phyloP scores from a whole-genome alignment of 2,888 invertebrate species.

The Mesorhabditis spiculigera region DNA sequence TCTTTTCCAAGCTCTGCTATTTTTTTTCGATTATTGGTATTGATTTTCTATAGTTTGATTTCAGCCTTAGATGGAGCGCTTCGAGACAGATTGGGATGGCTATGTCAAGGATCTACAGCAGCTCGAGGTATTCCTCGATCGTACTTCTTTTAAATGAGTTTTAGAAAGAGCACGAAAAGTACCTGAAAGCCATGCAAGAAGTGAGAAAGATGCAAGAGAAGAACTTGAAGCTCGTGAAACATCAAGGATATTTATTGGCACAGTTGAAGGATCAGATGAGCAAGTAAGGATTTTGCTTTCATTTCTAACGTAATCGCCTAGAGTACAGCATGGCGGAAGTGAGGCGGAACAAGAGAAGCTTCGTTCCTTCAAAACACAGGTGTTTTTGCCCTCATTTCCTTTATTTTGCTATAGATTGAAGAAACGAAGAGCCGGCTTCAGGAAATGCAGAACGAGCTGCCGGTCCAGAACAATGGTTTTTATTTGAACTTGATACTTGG shows the following conservation, averaged over 20 bases:
- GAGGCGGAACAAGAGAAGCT: constrained; percentile 10
- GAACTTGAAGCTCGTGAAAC: constrained; percentile 82
- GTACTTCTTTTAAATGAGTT: constrained; percentile 11
- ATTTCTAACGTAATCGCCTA: neutral
- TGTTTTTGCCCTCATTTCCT: too few relatives aligned
- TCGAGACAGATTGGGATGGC: too few relatives aligned
- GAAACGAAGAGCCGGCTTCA: constrained; percentile 13
- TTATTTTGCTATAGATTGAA: too few relatives aligned
- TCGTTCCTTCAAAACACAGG: neutral
- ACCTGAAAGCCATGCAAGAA: constrained; percentile 59
- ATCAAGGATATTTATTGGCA: constrained; percentile 84
- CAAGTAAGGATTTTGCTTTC: constrained; percentile 68
- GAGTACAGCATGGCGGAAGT: neutral
- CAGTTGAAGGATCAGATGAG: constrained; percentile 76
- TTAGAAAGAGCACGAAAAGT: constrained; percentile 57
- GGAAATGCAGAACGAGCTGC: constrained; percentile 88
- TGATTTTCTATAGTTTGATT: constrained; percentile 1
- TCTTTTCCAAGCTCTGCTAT: neutral
- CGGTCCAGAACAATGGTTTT: constrained; percentile 76
- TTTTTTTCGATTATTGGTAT: neutral
- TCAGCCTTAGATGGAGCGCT: neutral
- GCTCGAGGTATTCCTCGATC: too few relatives aligned
- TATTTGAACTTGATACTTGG: constrained; percentile 93
- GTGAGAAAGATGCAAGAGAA: constrained; percentile 62
- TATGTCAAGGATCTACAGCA: too few relatives aligned